A percentile compares a stretch with the other conserved stretches of the same genome.
Evolutionary conservation across 1,140 invertebrate species (phyloP).

Genomic region (Macrostomum lignano): DNA sequence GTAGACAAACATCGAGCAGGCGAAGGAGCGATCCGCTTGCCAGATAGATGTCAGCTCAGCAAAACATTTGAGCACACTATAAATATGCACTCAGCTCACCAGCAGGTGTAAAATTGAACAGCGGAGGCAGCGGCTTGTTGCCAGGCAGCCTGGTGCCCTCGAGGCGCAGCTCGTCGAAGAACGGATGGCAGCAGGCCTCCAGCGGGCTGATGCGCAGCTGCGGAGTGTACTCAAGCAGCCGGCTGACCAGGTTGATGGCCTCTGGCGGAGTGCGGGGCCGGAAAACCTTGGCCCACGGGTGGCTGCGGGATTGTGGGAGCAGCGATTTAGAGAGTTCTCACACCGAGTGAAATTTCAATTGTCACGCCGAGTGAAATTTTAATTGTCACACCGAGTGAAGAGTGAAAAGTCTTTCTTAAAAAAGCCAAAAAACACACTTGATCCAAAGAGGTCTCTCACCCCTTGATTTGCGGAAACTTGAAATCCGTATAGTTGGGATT

Average conservation of each 20-base stretch:
- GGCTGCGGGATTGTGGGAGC: no score
- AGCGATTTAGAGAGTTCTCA: no score
- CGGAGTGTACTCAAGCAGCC: slow-evolving; percentile 8
- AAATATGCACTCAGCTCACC: no score
- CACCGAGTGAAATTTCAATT: no score
- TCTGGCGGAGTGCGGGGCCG: neutral
- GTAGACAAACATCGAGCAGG: no score
- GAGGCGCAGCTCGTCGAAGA: slow-evolving; percentile 2
- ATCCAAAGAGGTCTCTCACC: neutral
- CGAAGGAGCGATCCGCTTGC: no score
- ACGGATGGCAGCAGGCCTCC: slow-evolving; percentile 4
- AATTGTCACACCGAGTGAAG: no score
- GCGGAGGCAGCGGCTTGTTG: slow-evolving; percentile 5
- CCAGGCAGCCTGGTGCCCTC: slow-evolving; percentile 7
- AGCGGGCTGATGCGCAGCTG: slow-evolving; percentile 5
- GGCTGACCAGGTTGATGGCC: slow-evolving; percentile 6
- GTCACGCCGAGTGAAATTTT: no score
- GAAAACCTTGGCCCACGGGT: no score
- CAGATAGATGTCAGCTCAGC: no score
- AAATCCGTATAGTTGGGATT: slow-evolving; percentile 7
- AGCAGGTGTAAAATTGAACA: neutral
- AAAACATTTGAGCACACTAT: no score
- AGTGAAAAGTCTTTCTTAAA: neutral
- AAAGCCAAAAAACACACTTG: neutral
- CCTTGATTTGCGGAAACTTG: slow-evolving; percentile 5